Evolutionary conservation across 2,113 vertebrate species (phyloP).

Genomic region (Meles meles): DNA sequence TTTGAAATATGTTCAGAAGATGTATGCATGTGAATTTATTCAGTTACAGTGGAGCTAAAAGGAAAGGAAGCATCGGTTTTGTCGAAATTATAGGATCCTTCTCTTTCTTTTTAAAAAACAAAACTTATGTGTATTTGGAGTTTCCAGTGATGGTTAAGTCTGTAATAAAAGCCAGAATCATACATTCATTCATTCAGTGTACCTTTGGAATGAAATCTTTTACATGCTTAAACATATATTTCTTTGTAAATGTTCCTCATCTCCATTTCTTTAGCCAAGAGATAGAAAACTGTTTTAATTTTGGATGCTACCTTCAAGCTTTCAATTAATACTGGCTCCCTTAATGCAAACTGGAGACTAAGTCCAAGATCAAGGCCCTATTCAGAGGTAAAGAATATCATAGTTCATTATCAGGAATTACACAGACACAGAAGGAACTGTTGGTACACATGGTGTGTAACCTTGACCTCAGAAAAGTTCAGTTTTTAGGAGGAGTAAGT

Average conservation of each 20-base stretch:
- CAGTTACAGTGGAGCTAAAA: neutral
- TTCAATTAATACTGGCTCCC: neutral
- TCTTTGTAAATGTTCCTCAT: neutral
- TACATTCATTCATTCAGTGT: neutral
- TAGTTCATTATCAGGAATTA: neutral
- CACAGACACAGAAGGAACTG: neutral
- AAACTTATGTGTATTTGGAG: neutral
- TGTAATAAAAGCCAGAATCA: neutral
- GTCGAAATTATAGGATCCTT: neutral
- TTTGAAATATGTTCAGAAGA: neutral
- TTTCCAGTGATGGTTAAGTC: neutral
- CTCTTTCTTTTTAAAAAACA: neutral
- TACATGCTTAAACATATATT: neutral
- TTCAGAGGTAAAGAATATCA: neutral
- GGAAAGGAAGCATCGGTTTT: neutral
- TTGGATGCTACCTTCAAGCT: neutral
- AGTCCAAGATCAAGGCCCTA: neutral
- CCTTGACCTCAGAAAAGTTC: neutral
- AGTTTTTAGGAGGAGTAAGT: neutral
- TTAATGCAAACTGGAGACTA: neutral
- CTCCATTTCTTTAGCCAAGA: neutral
- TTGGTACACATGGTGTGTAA: rapidly evolving
- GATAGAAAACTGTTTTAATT: neutral
- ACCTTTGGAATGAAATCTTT: neutral
- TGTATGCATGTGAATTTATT: neutral